Percentiles rank a stretch among this genome's conserved stretches.
phyloP scores from a whole-genome alignment of 1,140 invertebrate species.

The Sycophaga agraensis region DNA sequence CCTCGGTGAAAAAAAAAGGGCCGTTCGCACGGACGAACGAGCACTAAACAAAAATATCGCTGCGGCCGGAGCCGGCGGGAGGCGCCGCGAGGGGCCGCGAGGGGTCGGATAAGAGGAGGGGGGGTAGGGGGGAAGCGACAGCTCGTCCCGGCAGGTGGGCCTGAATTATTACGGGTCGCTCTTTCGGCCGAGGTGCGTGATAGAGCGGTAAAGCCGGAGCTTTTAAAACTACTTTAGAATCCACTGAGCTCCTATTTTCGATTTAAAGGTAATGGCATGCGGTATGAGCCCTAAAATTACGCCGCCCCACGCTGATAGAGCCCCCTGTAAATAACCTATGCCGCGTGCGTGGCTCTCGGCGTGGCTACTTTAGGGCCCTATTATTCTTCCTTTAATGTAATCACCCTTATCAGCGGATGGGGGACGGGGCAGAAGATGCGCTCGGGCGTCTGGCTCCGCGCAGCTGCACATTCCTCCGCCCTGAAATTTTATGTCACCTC shows the following conservation, averaged over 20 bases:
- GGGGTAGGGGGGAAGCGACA: too few relatives aligned
- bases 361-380: conserved; percentile 22
- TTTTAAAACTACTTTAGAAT: conserved; percentile 11
- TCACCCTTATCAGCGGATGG: conserved; percentile 10
- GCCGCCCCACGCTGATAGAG: conserved; percentile 5
- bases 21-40: too few relatives aligned
- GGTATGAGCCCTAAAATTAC: conserved; percentile 18
- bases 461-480: not conserved
- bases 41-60: too few relatives aligned
- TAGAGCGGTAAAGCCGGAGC: not conserved
- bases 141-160: too few relatives aligned
- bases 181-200: not conserved
- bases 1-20: too few relatives aligned
- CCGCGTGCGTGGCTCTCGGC: conserved; percentile 8
- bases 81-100: too few relatives aligned
- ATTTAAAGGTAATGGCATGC: conserved; percentile 14
- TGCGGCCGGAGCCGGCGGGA: too few relatives aligned
- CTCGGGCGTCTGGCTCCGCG: not conserved
- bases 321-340: conserved; percentile 22
- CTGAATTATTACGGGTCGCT: too few relatives aligned
- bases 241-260: conserved; percentile 15
- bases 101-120: too few relatives aligned
- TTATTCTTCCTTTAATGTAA: conserved; percentile 26
- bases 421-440: not conserved
- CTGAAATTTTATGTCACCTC: not conserved